These are phyloP conservation scores for Dione vanillae DNA, from an alignment of 2,888 invertebrate species.

Conservation along the genomic window DNA sequence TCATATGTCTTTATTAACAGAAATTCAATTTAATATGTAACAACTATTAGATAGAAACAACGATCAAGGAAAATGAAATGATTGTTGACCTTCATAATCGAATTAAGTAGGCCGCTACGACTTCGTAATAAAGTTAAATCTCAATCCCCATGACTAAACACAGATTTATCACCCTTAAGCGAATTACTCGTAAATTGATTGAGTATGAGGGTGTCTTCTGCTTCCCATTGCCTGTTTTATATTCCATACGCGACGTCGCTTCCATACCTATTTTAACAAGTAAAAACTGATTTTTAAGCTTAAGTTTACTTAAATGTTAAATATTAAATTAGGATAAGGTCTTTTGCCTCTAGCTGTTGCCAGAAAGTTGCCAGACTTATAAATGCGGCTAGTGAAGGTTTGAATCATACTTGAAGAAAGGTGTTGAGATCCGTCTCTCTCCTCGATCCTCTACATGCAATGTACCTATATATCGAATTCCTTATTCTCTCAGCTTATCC, in stretches of 20 bases:
- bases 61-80: constrained; percentile 24
- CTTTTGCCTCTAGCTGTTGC: no score
- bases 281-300: constrained; percentile 20
- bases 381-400: no score
- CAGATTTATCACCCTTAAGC: constrained; percentile 81
- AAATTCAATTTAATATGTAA: constrained; percentile 5
- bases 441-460: no score
- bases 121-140: constrained; percentile 72
- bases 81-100: constrained; percentile 42
- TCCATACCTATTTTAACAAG: constrained; percentile 36
- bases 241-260: constrained; percentile 60
- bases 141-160: constrained; percentile 67
- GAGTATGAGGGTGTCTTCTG: constrained; percentile 66
- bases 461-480: no score
- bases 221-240: constrained; percentile 57
- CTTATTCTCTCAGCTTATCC: no score
- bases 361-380: no score
- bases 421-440: no score
- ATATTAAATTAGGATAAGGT: no score
- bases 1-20: constrained; percentile 1
- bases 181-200: constrained; percentile 78
- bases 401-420: no score
- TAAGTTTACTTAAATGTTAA: no score
- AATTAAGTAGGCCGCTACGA: constrained; percentile 44
- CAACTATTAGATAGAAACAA: background rate